Percentiles rank a stretch among this genome's conserved stretches.
Conservation (phyloP, 2,888 invertebrate genomes). For the Cepaea hortensis region DNA sequence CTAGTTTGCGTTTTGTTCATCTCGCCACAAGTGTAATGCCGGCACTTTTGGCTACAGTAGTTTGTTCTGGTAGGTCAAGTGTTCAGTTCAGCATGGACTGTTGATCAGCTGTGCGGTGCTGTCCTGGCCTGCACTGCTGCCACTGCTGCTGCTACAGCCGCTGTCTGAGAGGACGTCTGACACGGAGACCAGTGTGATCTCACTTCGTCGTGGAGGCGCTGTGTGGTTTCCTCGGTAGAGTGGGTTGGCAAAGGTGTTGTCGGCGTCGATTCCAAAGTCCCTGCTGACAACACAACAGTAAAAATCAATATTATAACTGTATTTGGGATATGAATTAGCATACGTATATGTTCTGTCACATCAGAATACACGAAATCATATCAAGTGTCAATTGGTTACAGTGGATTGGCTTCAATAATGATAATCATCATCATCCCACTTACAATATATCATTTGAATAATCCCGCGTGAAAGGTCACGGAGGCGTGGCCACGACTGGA, state of each 20-base stretch:
- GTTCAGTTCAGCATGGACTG: slow-evolving; percentile 25
- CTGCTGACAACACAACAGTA: not conserved
- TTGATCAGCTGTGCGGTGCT: slow-evolving; percentile 43
- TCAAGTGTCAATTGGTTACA: no score
- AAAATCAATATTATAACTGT: no score
- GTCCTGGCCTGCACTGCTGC: slow-evolving; percentile 51
- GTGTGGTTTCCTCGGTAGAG: slow-evolving; percentile 57
- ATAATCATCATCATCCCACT: no score
- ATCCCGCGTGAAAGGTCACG: no score
- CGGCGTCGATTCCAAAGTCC: slow-evolving; percentile 50
- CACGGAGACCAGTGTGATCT: slow-evolving; percentile 33
- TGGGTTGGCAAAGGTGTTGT: slow-evolving; percentile 66
- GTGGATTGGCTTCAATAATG: no score
- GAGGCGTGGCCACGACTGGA: no score
- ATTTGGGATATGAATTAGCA: not conserved
- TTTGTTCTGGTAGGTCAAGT: not conserved
- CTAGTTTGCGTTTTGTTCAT: not conserved
- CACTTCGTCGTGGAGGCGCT: slow-evolving; percentile 41
- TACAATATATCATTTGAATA: no score
- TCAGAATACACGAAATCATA: no score
- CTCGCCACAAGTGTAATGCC: not conserved
- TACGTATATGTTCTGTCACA: no score
- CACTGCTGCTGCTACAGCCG: slow-evolving; percentile 53
- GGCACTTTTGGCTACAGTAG: not conserved
- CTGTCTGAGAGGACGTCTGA: slow-evolving; percentile 47